Conservation (phyloP, 2,888 invertebrate genomes). For the Digitonthophagus gazella region DNA sequence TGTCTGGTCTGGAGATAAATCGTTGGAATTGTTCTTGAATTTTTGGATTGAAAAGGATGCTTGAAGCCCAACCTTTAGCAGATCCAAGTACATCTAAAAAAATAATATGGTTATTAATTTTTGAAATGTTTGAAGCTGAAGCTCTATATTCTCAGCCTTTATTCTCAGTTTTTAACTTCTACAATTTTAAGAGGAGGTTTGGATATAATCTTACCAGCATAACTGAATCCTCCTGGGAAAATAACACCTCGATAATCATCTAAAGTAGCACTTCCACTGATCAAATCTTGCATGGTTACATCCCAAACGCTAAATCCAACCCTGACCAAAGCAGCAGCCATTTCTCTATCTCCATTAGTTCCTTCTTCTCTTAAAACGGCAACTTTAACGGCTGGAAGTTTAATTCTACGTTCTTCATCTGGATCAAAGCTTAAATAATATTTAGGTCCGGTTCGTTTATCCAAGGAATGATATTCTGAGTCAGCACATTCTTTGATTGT, state of each 20-base stretch:
- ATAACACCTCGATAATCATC: slow-evolving; percentile 84
- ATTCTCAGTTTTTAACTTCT: too few relatives aligned
- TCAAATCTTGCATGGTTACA: slow-evolving; percentile 89
- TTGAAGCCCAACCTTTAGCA: slow-evolving; percentile 97
- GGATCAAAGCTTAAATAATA: slow-evolving; percentile 74
- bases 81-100: slow-evolving; percentile 87
- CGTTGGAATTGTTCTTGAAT: slow-evolving; percentile 74
- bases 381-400: slow-evolving; percentile 57
- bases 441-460: slow-evolving; percentile 65
- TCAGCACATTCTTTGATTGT: slow-evolving; percentile 74
- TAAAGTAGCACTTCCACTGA: slow-evolving; percentile 66
- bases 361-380: slow-evolving; percentile 97
- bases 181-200: too few relatives aligned
- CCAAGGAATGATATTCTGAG: slow-evolving; percentile 73
- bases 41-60: slow-evolving; percentile 75
- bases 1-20: slow-evolving; percentile 72
- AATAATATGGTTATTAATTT: too few relatives aligned
- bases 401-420: slow-evolving; percentile 50
- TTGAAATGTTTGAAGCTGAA: too few relatives aligned
- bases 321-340: slow-evolving; percentile 85
- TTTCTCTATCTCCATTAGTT: slow-evolving; percentile 95
- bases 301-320: slow-evolving; percentile 93
- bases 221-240: slow-evolving; percentile 99
- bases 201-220: slow-evolving; percentile 91
- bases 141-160: too few relatives aligned